Evolutionary conservation across 2,888 invertebrate species (phyloP), one percentile per base, ranked within the genome.

Genomic region (Amiota minor): DNA sequence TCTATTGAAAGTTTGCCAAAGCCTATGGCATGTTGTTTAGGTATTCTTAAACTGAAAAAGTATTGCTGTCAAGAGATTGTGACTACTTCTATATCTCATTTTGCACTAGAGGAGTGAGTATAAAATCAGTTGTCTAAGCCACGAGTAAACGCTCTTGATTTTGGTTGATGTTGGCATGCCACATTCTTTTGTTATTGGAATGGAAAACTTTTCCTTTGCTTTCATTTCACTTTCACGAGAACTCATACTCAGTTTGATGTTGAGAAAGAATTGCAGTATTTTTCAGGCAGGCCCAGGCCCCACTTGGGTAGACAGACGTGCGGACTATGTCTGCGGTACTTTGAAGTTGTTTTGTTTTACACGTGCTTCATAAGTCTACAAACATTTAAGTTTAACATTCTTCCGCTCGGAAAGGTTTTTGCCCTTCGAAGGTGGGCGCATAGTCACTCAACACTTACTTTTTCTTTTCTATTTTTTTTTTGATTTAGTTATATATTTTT

Each of bases 361-460:
- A 80, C 79, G 77, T 77, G 77, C 72, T 74, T 59, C 74, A 70
- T 23, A 23, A 23, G 75, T 74, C 56, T 11, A 18, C 56, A 74
- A 70, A 79, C 75, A 72, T 62, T 74, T 71, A 72, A 77, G 76
- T 77, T 76, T 67, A 76, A 76, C 75, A 69, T 74, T 67, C 73
- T 35, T 35, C 6, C 6, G 18, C 50, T 4, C 20, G 53, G 18
- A 10, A 23, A 16, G 50, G 20, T 64, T 64, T 71, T 49, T 64
- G 16, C 47, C 35, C 61, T 46, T 59, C 59, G 53, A 62, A 55
- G 65, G 18, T 46, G 45, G 50, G 45, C 47, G 49, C 14, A 23
- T 23, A 68, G 1, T 18, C 18, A 45, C 14, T 64, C 64, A n/a
- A 18, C 23, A 59, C 20, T 20, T 53, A 2, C n/a, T 3, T n/a